A percentile compares a stretch with the other conserved stretches of the same genome.
These are phyloP conservation scores for Cyprinella venusta DNA, from an alignment of 2,797 vertebrate species.

Conservation along the genomic window DNA sequence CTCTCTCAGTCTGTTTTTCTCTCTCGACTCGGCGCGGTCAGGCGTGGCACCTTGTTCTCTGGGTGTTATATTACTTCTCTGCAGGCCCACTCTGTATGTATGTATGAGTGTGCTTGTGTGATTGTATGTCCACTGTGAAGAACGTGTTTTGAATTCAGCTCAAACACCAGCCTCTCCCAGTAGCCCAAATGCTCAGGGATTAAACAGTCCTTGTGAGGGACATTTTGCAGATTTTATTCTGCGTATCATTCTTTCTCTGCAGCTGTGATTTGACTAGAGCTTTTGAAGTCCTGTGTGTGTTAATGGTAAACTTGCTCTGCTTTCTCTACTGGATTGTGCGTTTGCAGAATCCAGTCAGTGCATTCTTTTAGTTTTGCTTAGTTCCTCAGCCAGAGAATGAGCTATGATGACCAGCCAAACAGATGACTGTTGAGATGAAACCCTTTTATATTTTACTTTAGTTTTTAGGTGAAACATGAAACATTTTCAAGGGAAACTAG, in stretches of 20 bases:
- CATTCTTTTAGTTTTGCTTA: slow-evolving; percentile 17
- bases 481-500: not conserved
- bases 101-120: slow-evolving; percentile 43
- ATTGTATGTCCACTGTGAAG: slow-evolving; percentile 50
- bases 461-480: no score
- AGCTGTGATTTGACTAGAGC: not conserved
- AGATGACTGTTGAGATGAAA: not conserved
- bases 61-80: slow-evolving; percentile 59
- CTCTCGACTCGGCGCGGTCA: slow-evolving; percentile 43
- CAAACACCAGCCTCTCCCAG: slow-evolving; percentile 25
- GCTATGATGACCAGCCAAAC: slow-evolving; percentile 20
- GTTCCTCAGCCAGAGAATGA: slow-evolving; percentile 23
- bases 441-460: not conserved
- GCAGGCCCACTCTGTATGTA: slow-evolving; percentile 45
- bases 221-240: slow-evolving; percentile 29
- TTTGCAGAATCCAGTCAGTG: not conserved
- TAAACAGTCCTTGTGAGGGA: not conserved
- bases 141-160: slow-evolving; percentile 38
- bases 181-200: slow-evolving; percentile 10
- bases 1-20: slow-evolving; percentile 24
- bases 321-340: not conserved
- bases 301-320: not conserved
- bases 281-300: not conserved
- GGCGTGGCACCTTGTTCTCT: slow-evolving; percentile 56
- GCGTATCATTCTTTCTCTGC: not conserved